Evolutionary conservation across 1,140 invertebrate genomes (phyloP).

Genomic region (Heliconius congener): DNA sequence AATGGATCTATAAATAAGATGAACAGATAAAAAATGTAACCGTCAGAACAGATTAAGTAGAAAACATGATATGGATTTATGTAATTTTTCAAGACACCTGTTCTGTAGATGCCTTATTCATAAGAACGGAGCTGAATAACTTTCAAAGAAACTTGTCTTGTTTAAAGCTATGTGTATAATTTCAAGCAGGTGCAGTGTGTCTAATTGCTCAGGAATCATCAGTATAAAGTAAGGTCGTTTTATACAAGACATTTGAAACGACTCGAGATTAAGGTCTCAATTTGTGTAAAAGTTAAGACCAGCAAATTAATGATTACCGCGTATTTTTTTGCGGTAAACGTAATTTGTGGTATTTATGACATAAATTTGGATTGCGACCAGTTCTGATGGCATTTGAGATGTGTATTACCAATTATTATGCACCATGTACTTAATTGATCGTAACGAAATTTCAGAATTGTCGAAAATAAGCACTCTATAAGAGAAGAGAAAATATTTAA

Average conservation of each 20-base stretch:
- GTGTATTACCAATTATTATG: background rate
- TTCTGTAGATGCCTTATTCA: conserved; percentile 25
- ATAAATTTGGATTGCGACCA: background rate
- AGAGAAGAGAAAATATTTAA: background rate
- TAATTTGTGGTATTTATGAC: background rate
- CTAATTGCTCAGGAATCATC: conserved; percentile 24
- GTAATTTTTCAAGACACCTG: conserved; percentile 30
- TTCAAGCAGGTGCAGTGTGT: conserved; percentile 31
- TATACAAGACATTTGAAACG: conserved; percentile 6
- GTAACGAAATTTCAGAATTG: background rate
- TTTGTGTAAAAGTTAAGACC: background rate
- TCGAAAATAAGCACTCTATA: background rate
- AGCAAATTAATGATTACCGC: background rate
- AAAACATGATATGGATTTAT: conserved; percentile 20
- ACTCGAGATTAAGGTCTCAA: conserved; percentile 1
- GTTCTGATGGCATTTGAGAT: background rate
- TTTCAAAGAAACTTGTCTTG: conserved; percentile 18
- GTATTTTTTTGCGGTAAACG: background rate
- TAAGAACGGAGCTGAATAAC: conserved; percentile 21
- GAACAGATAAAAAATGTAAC: conserved; percentile 13
- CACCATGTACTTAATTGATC: background rate
- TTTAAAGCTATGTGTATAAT: background rate
- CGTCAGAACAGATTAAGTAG: conserved; percentile 15
- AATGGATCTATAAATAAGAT: conserved; percentile 2
- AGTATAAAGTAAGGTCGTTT: background rate